Percentiles rank a stretch among this genome's conserved stretches.
Evolutionary conservation across 2,797 vertebrate species (phyloP).

Genomic region (Megalops cyprinoides): DNA sequence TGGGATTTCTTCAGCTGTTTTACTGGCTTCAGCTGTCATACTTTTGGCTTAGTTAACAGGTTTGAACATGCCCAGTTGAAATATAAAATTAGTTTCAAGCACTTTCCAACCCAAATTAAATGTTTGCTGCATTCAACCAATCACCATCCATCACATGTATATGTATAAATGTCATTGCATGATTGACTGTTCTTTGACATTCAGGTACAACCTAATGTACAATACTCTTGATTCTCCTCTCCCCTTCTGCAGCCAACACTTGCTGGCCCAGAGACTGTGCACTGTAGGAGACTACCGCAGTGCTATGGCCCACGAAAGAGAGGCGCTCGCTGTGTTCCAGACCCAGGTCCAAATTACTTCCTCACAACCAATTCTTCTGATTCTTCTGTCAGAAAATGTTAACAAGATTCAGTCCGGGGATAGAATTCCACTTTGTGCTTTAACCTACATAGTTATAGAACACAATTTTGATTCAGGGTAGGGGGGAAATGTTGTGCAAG

Average conservation of each 20-base stretch:
- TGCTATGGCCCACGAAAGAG: slow-evolving; percentile 80
- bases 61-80: neutral
- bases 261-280: slow-evolving; percentile 79
- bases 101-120: neutral
- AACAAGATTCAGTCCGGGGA: too few relatives aligned
- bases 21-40: too few relatives aligned
- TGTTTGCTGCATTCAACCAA: neutral
- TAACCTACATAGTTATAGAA: too few relatives aligned
- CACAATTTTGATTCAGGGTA: neutral
- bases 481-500: neutral
- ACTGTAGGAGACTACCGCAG: slow-evolving; percentile 76
- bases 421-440: too few relatives aligned
- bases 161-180: neutral
- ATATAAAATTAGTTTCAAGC: neutral
- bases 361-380: neutral
- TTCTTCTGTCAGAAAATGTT: too few relatives aligned
- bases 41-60: too few relatives aligned
- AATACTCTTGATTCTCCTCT: neutral
- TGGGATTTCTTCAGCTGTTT: too few relatives aligned
- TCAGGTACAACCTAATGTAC: neutral
- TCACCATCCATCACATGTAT: neutral
- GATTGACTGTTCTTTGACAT: neutral
- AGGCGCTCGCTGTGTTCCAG: slow-evolving; percentile 76
- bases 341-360: slow-evolving; percentile 63
- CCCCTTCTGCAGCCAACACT: slow-evolving; percentile 70